A percentile compares a stretch with the other conserved stretches of the same genome.
Evolutionary conservation across 2,888 invertebrate species (phyloP).

Genomic region (Drosophila basisetae): DNA sequence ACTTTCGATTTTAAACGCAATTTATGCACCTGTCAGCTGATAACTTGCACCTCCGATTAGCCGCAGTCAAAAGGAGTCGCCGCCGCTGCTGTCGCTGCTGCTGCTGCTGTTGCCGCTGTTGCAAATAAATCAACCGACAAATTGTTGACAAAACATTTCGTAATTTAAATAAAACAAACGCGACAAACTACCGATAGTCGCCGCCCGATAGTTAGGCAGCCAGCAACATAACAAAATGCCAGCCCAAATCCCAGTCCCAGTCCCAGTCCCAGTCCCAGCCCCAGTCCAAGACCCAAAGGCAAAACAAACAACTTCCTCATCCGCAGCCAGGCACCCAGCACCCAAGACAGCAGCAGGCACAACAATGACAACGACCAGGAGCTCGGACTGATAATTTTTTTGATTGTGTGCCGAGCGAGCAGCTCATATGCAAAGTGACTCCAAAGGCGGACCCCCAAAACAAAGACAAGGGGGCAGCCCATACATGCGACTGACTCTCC

Average conservation of each 20-base stretch:
- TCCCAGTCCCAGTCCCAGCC: slow-evolving; percentile 19
- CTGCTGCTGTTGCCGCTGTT: slow-evolving; percentile 5
- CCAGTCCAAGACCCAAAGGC: slow-evolving; percentile 2
- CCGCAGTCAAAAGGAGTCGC: slow-evolving; percentile 11
- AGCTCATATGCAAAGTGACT: slow-evolving; percentile 62
- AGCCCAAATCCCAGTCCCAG: slow-evolving; percentile 36
- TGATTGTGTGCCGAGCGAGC: slow-evolving; percentile 53
- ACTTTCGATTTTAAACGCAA: slow-evolving; percentile 76
- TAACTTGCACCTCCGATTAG: slow-evolving; percentile 66
- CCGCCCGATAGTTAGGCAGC: slow-evolving; percentile 57
- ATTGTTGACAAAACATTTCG: slow-evolving; percentile 81
- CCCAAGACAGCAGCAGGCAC: slow-evolving; percentile 39
- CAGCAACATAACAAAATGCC: slow-evolving; percentile 46
- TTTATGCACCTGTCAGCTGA: slow-evolving; percentile 80
- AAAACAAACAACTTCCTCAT: slow-evolving; percentile 70
- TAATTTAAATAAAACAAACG: slow-evolving; percentile 72
- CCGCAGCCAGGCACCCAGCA: slow-evolving; percentile 47
- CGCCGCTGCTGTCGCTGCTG: slow-evolving; percentile 2
- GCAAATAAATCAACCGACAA: slow-evolving; percentile 76
- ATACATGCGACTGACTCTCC: not conserved
- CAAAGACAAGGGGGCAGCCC: slow-evolving; percentile 15
- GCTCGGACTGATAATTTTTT: slow-evolving; percentile 65
- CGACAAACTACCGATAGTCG: slow-evolving; percentile 69
- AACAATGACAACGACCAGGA: slow-evolving; percentile 47
- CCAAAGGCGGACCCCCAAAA: slow-evolving; percentile 27